These are phyloP conservation scores for Agrilus biguttatus DNA, from an alignment of 2,888 invertebrate genomes.

Conservation along the genomic window DNA sequence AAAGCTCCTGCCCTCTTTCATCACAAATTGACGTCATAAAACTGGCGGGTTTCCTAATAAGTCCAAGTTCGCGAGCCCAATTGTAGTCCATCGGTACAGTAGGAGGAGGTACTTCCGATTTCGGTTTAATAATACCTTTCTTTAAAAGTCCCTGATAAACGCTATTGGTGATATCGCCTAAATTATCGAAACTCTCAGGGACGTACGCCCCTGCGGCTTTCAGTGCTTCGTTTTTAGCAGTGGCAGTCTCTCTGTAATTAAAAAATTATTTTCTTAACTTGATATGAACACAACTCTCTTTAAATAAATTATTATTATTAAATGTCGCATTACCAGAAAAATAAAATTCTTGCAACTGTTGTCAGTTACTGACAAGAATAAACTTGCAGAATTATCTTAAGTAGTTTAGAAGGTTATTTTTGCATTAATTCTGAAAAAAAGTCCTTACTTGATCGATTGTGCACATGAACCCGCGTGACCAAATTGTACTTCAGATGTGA, in stretches of 20 bases:
- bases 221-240: constrained; percentile 79
- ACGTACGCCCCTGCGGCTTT: constrained; percentile 75
- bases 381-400: too few relatives aligned
- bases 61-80: constrained; percentile 94
- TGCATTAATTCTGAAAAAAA: too few relatives aligned
- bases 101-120: constrained; percentile 89
- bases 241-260: constrained; percentile 62
- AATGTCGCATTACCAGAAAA: too few relatives aligned
- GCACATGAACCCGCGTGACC: constrained; percentile 99
- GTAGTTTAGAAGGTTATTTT: neutral
- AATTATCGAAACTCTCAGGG: constrained; percentile 81
- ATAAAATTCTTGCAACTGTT: too few relatives aligned
- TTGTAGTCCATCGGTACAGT: constrained; percentile 99
- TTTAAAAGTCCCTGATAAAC: constrained; percentile 67
- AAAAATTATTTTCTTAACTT: too few relatives aligned
- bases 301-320: constrained; percentile 41
- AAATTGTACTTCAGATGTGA: constrained; percentile 82
- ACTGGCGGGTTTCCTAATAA: constrained; percentile 96
- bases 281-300: too few relatives aligned
- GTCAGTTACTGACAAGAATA: too few relatives aligned
- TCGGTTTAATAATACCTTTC: constrained; percentile 70
- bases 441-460: constrained; percentile 43
- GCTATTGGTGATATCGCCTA: constrained; percentile 63
- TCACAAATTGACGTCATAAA: constrained; percentile 99
- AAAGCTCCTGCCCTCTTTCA: constrained; percentile 91